Conservation (phyloP, 2,113 vertebrate species). For the Euleptes europaea region DNA sequence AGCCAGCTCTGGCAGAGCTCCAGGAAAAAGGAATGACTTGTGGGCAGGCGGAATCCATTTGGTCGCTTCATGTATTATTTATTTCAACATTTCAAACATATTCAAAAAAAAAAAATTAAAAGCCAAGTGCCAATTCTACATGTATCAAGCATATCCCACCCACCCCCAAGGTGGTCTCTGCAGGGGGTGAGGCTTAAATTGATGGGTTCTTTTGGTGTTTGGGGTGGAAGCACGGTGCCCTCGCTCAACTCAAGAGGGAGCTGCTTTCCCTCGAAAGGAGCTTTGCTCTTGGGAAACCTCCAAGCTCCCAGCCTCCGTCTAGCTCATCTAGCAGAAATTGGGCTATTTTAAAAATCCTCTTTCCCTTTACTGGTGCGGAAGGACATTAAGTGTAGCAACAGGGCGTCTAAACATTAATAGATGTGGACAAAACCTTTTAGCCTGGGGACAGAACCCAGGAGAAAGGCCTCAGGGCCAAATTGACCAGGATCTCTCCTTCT, state of each 20-base stretch:
- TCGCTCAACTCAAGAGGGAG: background rate
- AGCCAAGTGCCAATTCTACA: background rate
- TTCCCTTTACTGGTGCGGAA: background rate
- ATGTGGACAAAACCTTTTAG: background rate
- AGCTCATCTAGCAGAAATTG: too few species aligned
- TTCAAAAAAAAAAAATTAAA: background rate
- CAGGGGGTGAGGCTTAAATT: background rate
- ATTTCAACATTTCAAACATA: constrained; percentile 8
- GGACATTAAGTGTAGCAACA: background rate
- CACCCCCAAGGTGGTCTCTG: background rate
- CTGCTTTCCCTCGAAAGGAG: background rate
- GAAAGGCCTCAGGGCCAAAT: background rate
- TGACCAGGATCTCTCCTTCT: background rate
- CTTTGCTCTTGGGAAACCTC: too few species aligned
- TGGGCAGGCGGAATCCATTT: too few species aligned
- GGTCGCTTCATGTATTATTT: background rate
- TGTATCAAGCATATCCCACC: background rate
- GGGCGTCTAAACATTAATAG: background rate
- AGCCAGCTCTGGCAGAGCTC: too few species aligned
- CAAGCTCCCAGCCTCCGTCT: background rate
- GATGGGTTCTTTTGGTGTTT: background rate
- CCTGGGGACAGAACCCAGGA: background rate
- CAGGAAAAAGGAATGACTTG: background rate
- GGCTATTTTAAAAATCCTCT: too few species aligned
- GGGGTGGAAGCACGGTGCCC: background rate